Evolutionary conservation across 2,888 invertebrate genomes (phyloP).

Genomic region (Monoplex corrugatus): DNA sequence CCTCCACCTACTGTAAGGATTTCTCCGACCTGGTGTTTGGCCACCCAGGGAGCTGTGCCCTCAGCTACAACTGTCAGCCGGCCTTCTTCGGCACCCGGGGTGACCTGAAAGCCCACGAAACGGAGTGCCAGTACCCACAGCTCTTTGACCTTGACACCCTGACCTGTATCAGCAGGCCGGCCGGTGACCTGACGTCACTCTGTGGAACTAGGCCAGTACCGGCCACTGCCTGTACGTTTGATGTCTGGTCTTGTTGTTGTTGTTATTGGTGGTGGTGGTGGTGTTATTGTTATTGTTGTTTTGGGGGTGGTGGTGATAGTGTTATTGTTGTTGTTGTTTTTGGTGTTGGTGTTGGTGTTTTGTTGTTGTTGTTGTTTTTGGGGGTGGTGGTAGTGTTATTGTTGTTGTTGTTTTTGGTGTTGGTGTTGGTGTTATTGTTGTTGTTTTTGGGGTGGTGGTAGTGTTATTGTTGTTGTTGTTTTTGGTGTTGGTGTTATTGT

Average conservation of each 20-base stretch:
- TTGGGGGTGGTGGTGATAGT: background rate
- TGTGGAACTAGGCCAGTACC: constrained; percentile 53
- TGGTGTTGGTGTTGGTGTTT: background rate
- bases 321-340: background rate
- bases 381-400: background rate
- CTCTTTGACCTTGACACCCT: constrained; percentile 62
- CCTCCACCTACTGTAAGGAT: constrained; percentile 46
- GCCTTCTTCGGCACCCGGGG: constrained; percentile 54
- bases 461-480: background rate
- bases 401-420: background rate
- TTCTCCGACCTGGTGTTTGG: constrained; percentile 55
- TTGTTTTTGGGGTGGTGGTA: background rate
- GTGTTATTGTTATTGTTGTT: background rate
- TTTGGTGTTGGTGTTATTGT: background rate
- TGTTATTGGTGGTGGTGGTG: background rate
- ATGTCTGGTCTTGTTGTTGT: background rate
- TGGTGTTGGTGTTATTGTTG: background rate
- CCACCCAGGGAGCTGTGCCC: constrained; percentile 70
- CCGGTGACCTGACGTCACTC: background rate
- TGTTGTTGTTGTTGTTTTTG: background rate
- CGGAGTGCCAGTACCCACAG: constrained; percentile 69
- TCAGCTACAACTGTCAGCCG: constrained; percentile 66
- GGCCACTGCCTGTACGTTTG: constrained; percentile 48
- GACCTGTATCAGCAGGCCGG: constrained; percentile 38
- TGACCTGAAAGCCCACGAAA: constrained; percentile 61